Evolutionary conservation across 2,888 invertebrate genomes (phyloP).

Genomic region (Sipha maydis): DNA sequence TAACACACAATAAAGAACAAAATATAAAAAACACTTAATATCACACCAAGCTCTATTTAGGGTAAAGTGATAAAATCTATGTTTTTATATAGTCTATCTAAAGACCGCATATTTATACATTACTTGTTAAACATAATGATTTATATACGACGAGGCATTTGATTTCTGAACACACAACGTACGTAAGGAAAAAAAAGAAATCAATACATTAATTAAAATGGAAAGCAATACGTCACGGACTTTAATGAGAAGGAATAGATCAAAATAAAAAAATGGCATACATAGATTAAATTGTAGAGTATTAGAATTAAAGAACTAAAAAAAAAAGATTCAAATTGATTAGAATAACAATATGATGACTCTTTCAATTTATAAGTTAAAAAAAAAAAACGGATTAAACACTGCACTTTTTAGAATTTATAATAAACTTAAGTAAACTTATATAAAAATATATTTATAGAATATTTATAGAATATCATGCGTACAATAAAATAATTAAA

Average conservation of each 20-base stretch:
- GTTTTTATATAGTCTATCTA: neutral
- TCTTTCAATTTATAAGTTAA: neutral
- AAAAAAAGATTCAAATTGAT: neutral
- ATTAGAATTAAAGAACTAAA: neutral
- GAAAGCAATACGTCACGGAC: constrained; percentile 31
- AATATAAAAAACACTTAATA: neutral
- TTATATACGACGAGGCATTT: neutral
- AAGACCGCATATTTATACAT: constrained; percentile 11
- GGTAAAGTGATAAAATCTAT: neutral
- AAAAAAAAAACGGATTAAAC: neutral
- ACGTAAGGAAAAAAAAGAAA: neutral
- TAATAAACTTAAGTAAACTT: no score
- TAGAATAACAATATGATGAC: neutral
- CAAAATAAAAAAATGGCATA: neutral
- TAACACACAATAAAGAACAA: no score
- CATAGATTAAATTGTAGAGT: neutral
- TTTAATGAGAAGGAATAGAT: constrained; percentile 14
- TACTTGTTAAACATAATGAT: neutral
- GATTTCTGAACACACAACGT: constrained; percentile 13
- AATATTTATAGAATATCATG: no score
- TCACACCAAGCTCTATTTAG: neutral
- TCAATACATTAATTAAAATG: constrained; percentile 32
- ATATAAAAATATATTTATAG: no score
- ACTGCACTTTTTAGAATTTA: neutral
- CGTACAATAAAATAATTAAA: no score